Evolutionary conservation across 2,888 invertebrate genomes (phyloP).

Genomic region (Aphodius granarius): DNA sequence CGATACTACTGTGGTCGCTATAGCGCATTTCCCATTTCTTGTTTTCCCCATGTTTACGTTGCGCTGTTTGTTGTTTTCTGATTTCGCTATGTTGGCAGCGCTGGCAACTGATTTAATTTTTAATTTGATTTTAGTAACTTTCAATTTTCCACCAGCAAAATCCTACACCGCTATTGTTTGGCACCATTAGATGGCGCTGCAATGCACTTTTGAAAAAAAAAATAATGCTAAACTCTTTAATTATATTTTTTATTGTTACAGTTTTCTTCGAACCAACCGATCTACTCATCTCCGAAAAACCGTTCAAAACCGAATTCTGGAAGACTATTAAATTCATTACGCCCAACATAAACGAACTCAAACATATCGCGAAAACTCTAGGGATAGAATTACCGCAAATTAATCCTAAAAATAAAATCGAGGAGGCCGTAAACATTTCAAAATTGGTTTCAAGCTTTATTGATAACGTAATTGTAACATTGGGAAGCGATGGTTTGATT

Average conservation of each 20-base stretch:
- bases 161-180: too few relatives aligned
- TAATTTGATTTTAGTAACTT: constrained; percentile 6
- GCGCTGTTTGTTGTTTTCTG: background rate
- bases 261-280: constrained; percentile 94
- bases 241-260: constrained; percentile 56
- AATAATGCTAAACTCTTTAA: too few relatives aligned
- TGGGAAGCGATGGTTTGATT: constrained; percentile 64
- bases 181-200: too few relatives aligned
- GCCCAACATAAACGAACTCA: constrained; percentile 79
- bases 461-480: constrained; percentile 63
- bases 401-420: constrained; percentile 39
- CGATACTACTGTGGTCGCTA: constrained; percentile 66
- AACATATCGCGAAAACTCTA: constrained; percentile 64
- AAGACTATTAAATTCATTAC: constrained; percentile 64
- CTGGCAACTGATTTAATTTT: constrained; percentile 1
- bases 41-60: constrained; percentile 60
- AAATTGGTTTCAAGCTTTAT: constrained; percentile 55
- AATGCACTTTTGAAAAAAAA: too few relatives aligned
- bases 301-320: constrained; percentile 59
- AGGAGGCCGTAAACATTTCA: constrained; percentile 47
- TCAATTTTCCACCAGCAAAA: background rate
- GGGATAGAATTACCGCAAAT: constrained; percentile 40
- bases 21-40: constrained; percentile 66
- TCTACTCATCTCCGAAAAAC: constrained; percentile 71
- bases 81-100: constrained; percentile 5